Conservation (phyloP, 1,140 invertebrate genomes). For the Procambarus virginalis region DNA sequence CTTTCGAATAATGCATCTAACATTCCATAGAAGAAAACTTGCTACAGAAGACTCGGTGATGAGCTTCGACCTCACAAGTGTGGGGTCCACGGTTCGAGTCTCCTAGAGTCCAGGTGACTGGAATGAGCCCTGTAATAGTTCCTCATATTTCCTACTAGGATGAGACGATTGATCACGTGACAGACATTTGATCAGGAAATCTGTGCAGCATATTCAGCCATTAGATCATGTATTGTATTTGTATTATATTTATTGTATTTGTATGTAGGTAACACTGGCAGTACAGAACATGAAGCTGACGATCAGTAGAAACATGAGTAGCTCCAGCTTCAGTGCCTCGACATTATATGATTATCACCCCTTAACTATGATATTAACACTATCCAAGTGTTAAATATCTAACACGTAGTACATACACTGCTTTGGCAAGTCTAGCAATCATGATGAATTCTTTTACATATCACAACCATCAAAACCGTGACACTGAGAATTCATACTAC, state of each 20-base stretch:
- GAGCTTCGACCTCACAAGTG: background rate
- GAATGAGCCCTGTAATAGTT: background rate
- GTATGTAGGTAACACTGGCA: background rate
- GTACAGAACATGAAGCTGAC: background rate
- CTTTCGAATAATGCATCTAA: background rate
- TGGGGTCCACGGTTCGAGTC: too few species aligned
- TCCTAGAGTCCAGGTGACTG: too few species aligned
- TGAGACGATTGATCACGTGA: background rate
- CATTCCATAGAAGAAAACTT: background rate
- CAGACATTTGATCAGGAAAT: too few species aligned
- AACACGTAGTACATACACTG: background rate
- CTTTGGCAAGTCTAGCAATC: slow-evolving; percentile 9
- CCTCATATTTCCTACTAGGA: background rate
- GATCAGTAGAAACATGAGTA: background rate
- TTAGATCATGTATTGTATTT: background rate
- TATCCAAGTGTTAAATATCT: background rate
- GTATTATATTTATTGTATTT: too few species aligned
- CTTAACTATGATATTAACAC: background rate
- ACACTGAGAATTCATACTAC: background rate
- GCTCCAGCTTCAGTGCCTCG: background rate
- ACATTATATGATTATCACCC: background rate
- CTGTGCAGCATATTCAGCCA: background rate
- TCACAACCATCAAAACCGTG: background rate
- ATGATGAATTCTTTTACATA: background rate
- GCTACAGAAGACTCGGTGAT: background rate